Evolutionary conservation across 2,797 vertebrate genomes (phyloP).

Genomic region (Trachurus trachurus): DNA sequence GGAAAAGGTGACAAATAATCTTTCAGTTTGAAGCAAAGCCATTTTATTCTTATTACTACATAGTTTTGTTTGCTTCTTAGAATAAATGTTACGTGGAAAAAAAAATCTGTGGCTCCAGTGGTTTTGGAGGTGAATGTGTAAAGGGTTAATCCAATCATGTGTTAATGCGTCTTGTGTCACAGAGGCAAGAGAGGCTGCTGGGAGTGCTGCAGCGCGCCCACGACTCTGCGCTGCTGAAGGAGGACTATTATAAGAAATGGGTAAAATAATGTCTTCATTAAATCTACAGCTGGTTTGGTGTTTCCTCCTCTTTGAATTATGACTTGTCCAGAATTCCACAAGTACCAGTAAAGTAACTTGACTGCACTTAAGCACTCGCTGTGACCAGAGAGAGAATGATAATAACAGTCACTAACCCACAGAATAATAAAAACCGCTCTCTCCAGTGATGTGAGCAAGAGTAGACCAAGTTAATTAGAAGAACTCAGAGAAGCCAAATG

Average conservation of each 20-base stretch:
- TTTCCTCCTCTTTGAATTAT: conserved; percentile 10
- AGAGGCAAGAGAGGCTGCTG: conserved; percentile 91
- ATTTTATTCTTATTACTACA: neutral
- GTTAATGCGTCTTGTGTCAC: conserved; percentile 40
- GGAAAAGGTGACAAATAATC: conserved; percentile 85
- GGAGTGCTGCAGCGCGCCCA: conserved; percentile 87
- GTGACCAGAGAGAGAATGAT: neutral
- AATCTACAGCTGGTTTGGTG: neutral
- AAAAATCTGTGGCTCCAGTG: neutral
- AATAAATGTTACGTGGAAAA: too few species aligned
- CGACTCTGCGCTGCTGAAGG: conserved; percentile 85
- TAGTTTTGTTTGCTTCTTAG: neutral
- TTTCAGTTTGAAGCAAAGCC: neutral
- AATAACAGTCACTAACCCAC: conserved; percentile 1
- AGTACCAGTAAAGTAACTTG: neutral
- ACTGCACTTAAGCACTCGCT: neutral
- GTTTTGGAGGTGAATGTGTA: neutral
- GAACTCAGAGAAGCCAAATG: neutral
- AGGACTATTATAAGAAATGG: conserved; percentile 92
- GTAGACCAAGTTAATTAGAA: neutral
- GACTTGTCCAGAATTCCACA: neutral
- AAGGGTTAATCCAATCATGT: conserved; percentile 13
- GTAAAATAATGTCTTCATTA: conserved; percentile 77
- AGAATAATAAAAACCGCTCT: neutral
- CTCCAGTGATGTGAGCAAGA: conserved; percentile 1